These are phyloP conservation scores for Aegithalos caudatus DNA, from an alignment of 2,113 vertebrate species.

Conservation along the genomic window DNA sequence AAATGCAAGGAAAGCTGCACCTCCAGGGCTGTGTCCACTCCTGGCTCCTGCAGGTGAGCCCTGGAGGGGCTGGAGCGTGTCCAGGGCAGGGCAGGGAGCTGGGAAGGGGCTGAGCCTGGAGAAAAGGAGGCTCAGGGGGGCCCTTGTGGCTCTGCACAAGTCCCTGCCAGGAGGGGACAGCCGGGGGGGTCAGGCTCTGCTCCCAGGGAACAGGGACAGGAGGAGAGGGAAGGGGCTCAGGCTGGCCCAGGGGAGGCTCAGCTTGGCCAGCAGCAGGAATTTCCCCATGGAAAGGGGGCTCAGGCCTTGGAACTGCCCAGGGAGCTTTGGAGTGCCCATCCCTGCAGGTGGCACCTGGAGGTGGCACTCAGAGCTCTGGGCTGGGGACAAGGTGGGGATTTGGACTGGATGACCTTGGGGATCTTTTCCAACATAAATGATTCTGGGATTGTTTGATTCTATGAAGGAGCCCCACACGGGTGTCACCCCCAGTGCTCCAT, in stretches of 20 bases:
- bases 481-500: rapidly evolving
- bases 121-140: background rate
- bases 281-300: rapidly evolving
- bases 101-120: background rate
- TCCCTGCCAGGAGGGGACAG: background rate
- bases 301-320: background rate
- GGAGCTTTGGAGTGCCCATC: background rate
- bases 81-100: background rate
- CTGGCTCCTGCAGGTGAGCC: background rate
- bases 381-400: background rate
- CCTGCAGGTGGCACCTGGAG: background rate
- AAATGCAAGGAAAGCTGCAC: background rate
- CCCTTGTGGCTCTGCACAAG: background rate
- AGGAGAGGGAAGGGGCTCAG: background rate
- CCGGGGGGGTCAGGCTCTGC: background rate
- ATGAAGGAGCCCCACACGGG: background rate
- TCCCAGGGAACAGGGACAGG: background rate
- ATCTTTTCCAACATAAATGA: background rate
- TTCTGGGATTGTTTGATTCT: background rate
- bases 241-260: background rate
- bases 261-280: background rate
- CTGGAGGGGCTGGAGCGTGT: background rate
- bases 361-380: background rate
- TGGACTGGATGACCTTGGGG: rapidly evolving
- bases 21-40: background rate